A percentile compares a stretch with the other conserved stretches of the same genome.
Evolutionary conservation across 2,888 invertebrate genomes (phyloP).

Genomic region (Shargacucullia verbasci): DNA sequence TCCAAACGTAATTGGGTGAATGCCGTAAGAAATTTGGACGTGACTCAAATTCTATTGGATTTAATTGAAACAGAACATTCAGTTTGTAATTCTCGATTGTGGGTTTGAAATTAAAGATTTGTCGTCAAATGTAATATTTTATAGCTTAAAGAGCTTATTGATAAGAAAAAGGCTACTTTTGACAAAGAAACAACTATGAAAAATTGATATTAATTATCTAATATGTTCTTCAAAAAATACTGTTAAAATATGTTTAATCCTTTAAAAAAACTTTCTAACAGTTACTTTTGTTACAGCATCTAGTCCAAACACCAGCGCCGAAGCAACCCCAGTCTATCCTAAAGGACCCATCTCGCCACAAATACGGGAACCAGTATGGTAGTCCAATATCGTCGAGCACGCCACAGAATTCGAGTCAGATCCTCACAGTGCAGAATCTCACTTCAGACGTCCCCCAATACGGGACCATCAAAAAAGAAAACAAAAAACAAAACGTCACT

Average conservation of each 20-base stretch:
- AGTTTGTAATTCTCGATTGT: conserved; percentile 29
- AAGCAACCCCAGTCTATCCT: conserved; percentile 91
- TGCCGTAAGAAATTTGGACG: conserved; percentile 49
- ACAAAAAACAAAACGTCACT: conserved; percentile 86
- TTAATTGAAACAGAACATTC: conserved; percentile 41
- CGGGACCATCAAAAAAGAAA: conserved; percentile 87
- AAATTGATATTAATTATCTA: no score
- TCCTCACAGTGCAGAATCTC: conserved; percentile 89
- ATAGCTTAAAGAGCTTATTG: no score
- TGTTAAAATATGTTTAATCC: no score
- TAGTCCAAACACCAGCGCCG: conserved; percentile 77
- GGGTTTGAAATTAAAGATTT: neutral
- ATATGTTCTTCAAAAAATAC: no score
- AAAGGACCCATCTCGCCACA: conserved; percentile 90
- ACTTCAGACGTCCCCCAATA: conserved; percentile 86
- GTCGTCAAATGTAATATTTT: no score
- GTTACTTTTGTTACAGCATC: conserved; percentile 76
- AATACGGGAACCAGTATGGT: conserved; percentile 87
- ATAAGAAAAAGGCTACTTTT: no score
- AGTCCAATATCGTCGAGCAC: conserved; percentile 83
- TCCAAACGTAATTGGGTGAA: conserved; percentile 51
- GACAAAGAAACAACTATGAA: no score
- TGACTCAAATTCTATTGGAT: conserved; percentile 53
- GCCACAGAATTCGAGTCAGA: conserved; percentile 86
- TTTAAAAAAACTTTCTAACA: conserved; percentile 24